A percentile compares a stretch with the other conserved stretches of the same genome.
Conservation (phyloP, 2,113 vertebrate genomes). For the Pan paniscus region DNA sequence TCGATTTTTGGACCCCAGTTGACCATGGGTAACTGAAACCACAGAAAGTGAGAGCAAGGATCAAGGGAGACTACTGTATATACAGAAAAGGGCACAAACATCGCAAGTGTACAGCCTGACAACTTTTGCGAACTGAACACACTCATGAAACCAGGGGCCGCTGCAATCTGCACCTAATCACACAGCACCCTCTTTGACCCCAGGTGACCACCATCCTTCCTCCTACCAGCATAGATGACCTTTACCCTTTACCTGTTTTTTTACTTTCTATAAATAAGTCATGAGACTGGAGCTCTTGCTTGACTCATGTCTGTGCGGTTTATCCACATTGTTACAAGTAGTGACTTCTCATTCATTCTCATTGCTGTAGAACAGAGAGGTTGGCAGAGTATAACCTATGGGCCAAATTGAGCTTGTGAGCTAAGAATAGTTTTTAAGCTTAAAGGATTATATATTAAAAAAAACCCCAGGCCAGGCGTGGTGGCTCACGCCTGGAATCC, state of each 20-base stretch:
- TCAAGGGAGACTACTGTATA: not conserved
- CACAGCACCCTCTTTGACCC: not conserved
- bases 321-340: rapidly evolving
- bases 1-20: not conserved
- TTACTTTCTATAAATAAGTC: not conserved
- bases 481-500: no score
- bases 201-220: not conserved
- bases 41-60: not conserved
- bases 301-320: no score
- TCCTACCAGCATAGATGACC: not conserved
- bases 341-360: not conserved
- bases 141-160: no score
- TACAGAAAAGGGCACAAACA: not conserved
- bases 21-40: not conserved
- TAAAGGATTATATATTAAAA: not conserved
- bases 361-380: not conserved
- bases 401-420: not conserved
- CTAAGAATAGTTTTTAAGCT: not conserved
- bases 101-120: not conserved
- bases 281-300: not conserved
- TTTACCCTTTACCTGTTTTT: not conserved
- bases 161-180: not conserved
- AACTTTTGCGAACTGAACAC: not conserved
- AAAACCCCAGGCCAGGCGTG: not conserved
- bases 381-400: not conserved